Evolutionary conservation across 2,888 invertebrate genomes (phyloP).

Genomic region (Dastarcus helophoroides): DNA sequence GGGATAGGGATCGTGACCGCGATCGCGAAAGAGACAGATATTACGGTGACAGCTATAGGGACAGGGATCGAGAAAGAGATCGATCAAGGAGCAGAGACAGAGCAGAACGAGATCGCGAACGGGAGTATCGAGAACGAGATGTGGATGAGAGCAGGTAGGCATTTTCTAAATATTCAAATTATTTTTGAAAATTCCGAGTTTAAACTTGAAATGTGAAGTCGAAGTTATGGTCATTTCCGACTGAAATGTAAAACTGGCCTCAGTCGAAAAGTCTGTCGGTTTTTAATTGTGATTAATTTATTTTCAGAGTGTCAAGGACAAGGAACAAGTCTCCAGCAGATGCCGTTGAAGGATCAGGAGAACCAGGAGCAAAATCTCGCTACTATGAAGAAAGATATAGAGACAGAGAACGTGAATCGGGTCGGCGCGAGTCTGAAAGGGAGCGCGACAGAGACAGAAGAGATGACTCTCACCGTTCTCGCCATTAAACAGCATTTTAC

Average conservation of each 20-base stretch:
- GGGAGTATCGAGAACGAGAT: conserved; percentile 66
- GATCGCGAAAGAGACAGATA: conserved; percentile 44
- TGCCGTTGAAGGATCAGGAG: conserved; percentile 38
- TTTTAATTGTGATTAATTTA: neutral
- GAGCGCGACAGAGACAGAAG: conserved; percentile 55
- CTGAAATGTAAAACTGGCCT: neutral
- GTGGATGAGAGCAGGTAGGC: conserved; percentile 66
- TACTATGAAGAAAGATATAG: conserved; percentile 86
- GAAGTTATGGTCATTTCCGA: conserved; percentile 3
- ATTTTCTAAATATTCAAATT: conserved; percentile 8
- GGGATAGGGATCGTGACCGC: conserved; percentile 46
- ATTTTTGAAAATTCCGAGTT: too few species aligned
- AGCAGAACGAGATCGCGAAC: conserved; percentile 52
- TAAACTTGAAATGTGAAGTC: neutral
- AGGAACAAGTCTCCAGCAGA: conserved; percentile 53
- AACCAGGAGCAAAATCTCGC: conserved; percentile 44
- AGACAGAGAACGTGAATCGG: conserved; percentile 43
- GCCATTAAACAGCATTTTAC: conserved; percentile 41
- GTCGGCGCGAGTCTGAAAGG: conserved; percentile 52
- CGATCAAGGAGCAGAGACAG: conserved; percentile 69
- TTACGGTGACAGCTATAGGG: conserved; percentile 39
- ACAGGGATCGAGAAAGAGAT: conserved; percentile 52
- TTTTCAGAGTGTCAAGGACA: conserved; percentile 30
- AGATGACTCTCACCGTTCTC: conserved; percentile 58
- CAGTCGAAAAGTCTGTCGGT: neutral